Evolutionary conservation across 2,888 invertebrate species (phyloP).

Genomic region (Gortyna flavago): DNA sequence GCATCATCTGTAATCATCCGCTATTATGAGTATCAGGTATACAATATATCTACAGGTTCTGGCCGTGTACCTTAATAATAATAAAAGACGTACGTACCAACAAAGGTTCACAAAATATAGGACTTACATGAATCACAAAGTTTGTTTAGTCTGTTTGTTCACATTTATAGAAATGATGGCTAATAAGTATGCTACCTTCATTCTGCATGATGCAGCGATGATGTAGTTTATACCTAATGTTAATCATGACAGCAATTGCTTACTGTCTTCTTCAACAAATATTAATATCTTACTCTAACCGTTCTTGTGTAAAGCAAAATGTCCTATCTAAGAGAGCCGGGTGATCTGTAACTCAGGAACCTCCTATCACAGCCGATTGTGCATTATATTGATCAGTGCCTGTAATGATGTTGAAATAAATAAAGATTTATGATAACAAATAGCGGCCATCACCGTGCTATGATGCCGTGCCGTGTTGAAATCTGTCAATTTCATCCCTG

Average conservation of each 20-base stretch:
- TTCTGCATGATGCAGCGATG: not conserved
- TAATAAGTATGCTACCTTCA: not conserved
- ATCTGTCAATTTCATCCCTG: too few species aligned
- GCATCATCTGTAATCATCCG: conserved; percentile 69
- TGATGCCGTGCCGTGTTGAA: too few species aligned
- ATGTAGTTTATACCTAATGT: not conserved
- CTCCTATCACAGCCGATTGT: too few species aligned
- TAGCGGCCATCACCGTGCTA: too few species aligned
- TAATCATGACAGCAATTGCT: not conserved
- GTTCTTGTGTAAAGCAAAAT: not conserved
- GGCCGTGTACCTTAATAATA: conserved; percentile 65
- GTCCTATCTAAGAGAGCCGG: not conserved
- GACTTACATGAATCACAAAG: not conserved
- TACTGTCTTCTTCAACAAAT: not conserved
- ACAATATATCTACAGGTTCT: conserved; percentile 60
- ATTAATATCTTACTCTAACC: too few species aligned
- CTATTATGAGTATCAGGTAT: conserved; percentile 73
- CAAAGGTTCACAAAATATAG: not conserved
- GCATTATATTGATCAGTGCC: too few species aligned
- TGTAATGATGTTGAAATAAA: too few species aligned
- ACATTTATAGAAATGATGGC: not conserved
- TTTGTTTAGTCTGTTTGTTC: not conserved
- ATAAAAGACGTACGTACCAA: conserved; percentile 59
- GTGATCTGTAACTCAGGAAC: too few species aligned
- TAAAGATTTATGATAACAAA: too few species aligned